Evolutionary conservation across 2,113 vertebrate genomes (phyloP), one percentile per base, ranked within the genome.

Genomic region (Oreochromis aureus): DNA sequence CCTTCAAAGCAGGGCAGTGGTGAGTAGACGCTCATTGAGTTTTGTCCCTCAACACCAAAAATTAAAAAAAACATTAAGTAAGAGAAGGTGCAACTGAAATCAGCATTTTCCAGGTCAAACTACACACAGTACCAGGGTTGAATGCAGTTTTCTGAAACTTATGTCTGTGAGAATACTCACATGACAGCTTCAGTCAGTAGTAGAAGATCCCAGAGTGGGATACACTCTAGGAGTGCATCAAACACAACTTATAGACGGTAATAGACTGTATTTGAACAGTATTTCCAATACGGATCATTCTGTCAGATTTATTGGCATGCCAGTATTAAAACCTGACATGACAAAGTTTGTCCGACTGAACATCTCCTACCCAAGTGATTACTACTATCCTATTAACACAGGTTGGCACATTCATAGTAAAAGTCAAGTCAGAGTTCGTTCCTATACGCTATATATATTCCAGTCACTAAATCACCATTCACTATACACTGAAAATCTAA

Each of bases 1-100:
- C 93, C 83, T 99, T 99, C 92, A 98, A 97, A 95, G 98, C 98
- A 18, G 98, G 98, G 92, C 98, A 99, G 81, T 99, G 98, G 98
- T 99, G 94, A 98, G 97, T 93, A 85, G 34, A 80, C 3, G 1
- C 24, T 39, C 1, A 2, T 3, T 41, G 63, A 36, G 5, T 51
- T 63, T 69, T 85, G 6, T n/a, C 18, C 19, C 3, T 15, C 46
- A 48, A 48, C 16, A 48, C 46, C 46, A 7, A 16, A 48, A 48
- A 27, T 4, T 4, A 46, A 15, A 1, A 0, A 44, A 13, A 44
- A 44, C 6, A 44, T 46, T 61, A 32, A 61, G 18, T 61, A 61
- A 32, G 15, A 73, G 13, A 10, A 44, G 0, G 22, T 73, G 10
- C 39, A 73, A 73, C 13, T 46, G 39, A 46, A 73, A 73, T 27